phyloP scores from a whole-genome alignment of 1,140 invertebrate genomes.

The Atta colombica region DNA sequence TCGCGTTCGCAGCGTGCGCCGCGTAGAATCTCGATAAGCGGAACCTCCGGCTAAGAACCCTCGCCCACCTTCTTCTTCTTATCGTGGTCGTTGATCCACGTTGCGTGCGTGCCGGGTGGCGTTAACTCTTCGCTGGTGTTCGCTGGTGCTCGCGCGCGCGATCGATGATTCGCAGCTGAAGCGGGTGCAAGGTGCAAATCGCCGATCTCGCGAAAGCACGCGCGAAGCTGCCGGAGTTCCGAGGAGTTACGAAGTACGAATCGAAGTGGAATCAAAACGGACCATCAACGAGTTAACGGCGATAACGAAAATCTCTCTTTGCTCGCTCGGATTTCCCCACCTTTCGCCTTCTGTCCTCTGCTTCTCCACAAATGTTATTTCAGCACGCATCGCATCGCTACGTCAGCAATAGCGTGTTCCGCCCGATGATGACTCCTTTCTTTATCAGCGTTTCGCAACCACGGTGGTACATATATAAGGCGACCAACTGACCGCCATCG shows the following conservation, averaged over 20 bases:
- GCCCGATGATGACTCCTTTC: neutral
- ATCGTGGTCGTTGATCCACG: slow-evolving; percentile 62
- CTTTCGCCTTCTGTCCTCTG: neutral
- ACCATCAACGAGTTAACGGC: slow-evolving; percentile 61
- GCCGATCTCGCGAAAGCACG: slow-evolving; percentile 37
- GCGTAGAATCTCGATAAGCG: slow-evolving; percentile 55
- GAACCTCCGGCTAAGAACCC: slow-evolving; percentile 7
- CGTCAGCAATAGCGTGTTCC: neutral
- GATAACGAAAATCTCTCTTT: slow-evolving; percentile 59
- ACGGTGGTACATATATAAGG: slow-evolving; percentile 45
- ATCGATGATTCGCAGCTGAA: slow-evolving; percentile 51
- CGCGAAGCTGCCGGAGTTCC: neutral
- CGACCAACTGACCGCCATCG: slow-evolving; percentile 3
- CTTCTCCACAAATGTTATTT: neutral
- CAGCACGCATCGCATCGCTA: neutral
- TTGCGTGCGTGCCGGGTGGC: slow-evolving; percentile 48
- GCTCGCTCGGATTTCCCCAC: neutral
- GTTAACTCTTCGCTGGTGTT: neutral
- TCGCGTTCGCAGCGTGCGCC: slow-evolving; percentile 25
- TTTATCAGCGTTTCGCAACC: slow-evolving; percentile 35
- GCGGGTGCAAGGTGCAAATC: slow-evolving; percentile 42
- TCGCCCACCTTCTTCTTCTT: neutral
- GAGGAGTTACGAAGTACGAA: neutral
- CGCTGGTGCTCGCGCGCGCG: neutral
- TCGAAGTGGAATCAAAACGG: slow-evolving; percentile 64